Base-by-base conservation (phyloP, 2,888 invertebrate species). In the Acrobasis repandana region DNA sequence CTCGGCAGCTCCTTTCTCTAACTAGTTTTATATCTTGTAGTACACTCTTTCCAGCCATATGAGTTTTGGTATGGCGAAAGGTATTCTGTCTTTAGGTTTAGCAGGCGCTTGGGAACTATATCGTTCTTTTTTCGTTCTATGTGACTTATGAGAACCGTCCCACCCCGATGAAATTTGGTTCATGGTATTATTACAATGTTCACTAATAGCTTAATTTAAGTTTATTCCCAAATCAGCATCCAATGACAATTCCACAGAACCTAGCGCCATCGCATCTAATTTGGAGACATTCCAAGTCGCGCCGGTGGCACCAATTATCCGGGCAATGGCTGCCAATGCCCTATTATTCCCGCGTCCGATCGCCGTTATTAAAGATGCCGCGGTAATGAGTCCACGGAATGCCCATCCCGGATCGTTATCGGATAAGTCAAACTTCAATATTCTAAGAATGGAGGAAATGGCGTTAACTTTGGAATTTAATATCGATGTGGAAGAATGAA, bases 221-320 rank as follows among this genome's bases (percentile, higher is more conserved):
- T 16, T 38, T 8, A 20, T 54, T 54, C 36, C 54, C 6, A 43
- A 54, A 54, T 54, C 43, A 54, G 38, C 38, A 54, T 54, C 38
- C 38, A 38, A 43, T 11, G 54, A 38, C 54, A 54, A 38, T 54
- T 34, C 8, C 38, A 54, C 54, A 54, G 20, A 54, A 38, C 18
- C 54, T 33, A 18, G 8, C 72, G 71, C 76, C 77, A 77, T 76
- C 70, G 71, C 74, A 69, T 75, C 71, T 79, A 80, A 82, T 79
- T 82, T 82, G 83, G 81, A 77, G 76, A 68, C 69, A 79, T 79
- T 83, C 82, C 80, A 82, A 77, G 74, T 70, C 74, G 74, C 73
- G 69, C 52, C 60, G 52, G 66, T 65, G 71, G 66, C 73, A 67
- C 73, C 75, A 79, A 83, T 83, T 82, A 81, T 76, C 72, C 68